A percentile compares a stretch with the other conserved stretches of the same genome.
Evolutionary conservation across 2,888 invertebrate genomes (phyloP).

Genomic region (Ornithoptera alexandrae): DNA sequence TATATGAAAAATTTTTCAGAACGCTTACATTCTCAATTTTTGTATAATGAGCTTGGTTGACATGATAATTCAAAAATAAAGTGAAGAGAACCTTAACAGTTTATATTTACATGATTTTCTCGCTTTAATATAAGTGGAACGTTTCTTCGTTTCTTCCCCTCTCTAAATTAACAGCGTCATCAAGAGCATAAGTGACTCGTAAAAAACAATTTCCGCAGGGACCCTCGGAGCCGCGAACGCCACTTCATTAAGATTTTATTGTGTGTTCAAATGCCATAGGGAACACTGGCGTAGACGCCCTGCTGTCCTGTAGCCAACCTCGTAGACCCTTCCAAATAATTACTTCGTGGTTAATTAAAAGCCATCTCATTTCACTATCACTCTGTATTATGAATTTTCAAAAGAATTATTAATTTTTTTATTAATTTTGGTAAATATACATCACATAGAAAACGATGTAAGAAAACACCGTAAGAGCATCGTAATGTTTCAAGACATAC

Average conservation of each 20-base stretch:
- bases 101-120: neutral
- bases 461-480: no score
- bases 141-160: neutral
- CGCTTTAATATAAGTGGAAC: constrained; percentile 10
- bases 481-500: no score
- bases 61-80: no score
- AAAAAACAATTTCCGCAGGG: constrained; percentile 24
- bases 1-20: no score
- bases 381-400: constrained; percentile 16
- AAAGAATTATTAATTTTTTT: neutral
- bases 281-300: constrained; percentile 12
- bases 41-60: no score
- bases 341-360: constrained; percentile 49
- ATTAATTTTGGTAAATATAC: no score
- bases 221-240: constrained; percentile 23
- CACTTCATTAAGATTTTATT: constrained; percentile 31
- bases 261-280: constrained; percentile 27
- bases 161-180: constrained; percentile 23
- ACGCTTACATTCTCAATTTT: no score
- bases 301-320: constrained; percentile 7
- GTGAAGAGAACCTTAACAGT: neutral
- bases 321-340: constrained; percentile 38
- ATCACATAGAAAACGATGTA: no score
- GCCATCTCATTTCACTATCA: constrained; percentile 35
- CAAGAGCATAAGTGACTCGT: constrained; percentile 27